Conservation (phyloP, 1,140 invertebrate species). For the Chymomyza costata region DNA sequence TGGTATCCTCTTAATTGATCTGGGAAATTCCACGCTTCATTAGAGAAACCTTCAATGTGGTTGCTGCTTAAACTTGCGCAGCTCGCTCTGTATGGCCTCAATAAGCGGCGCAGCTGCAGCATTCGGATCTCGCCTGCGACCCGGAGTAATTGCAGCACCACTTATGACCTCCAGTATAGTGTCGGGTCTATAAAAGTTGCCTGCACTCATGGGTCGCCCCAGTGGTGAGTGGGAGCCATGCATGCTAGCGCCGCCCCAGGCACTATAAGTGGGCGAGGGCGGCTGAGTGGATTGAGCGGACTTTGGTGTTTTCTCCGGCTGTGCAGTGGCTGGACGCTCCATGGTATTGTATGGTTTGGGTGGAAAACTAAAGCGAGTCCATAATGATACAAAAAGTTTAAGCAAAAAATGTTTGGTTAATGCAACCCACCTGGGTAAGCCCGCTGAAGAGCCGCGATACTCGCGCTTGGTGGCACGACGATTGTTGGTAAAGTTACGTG, state of each 20-base stretch:
- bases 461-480: slow-evolving; percentile 63
- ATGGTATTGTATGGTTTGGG: slow-evolving; percentile 27
- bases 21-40: not conserved
- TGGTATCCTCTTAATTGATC: slow-evolving; percentile 2
- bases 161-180: slow-evolving; percentile 57
- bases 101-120: slow-evolving; percentile 80
- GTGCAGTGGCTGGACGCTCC: slow-evolving; percentile 69
- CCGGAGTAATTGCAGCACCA: slow-evolving; percentile 20
- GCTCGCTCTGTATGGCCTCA: slow-evolving; percentile 80
- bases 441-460: slow-evolving; percentile 67
- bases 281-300: slow-evolving; percentile 67
- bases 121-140: not conserved
- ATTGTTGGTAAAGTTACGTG: slow-evolving; percentile 62
- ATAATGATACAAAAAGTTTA: no score
- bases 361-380: slow-evolving; percentile 24
- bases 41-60: slow-evolving; percentile 34
- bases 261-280: slow-evolving; percentile 62
- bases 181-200: slow-evolving; percentile 78
- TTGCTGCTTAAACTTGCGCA: slow-evolving; percentile 76
- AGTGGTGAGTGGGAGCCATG: slow-evolving; percentile 64
- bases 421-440: slow-evolving; percentile 48
- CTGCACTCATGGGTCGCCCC: slow-evolving; percentile 78
- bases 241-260: slow-evolving; percentile 65
- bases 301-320: slow-evolving; percentile 62
- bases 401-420: not conserved